Percentiles rank a stretch among this genome's conserved stretches.
Evolutionary conservation across 2,113 vertebrate species (phyloP).

Genomic region (Trematocara marginatum): DNA sequence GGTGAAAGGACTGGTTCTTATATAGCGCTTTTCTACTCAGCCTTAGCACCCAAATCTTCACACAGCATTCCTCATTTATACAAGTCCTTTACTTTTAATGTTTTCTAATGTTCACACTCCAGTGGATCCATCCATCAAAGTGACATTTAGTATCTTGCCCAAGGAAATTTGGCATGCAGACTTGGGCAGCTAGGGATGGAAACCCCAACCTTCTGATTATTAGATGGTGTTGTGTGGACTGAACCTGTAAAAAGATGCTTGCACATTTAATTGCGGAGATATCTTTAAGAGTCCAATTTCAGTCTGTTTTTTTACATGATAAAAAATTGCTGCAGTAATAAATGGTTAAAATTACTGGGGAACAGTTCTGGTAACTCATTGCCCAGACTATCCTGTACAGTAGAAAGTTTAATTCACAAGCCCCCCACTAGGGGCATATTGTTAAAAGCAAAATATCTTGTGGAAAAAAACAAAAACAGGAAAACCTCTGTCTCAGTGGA

Average conservation of each 20-base stretch:
- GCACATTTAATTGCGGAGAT: not conserved
- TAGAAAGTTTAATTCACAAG: not conserved
- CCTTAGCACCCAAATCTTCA: not conserved
- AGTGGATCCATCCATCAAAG: not conserved
- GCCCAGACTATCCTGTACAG: not conserved
- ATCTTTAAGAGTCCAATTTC: not conserved
- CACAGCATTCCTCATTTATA: not conserved
- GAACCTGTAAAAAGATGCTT: not conserved
- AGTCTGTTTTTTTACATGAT: not conserved
- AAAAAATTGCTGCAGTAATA: not conserved
- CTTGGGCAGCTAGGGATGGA: fast-evolving
- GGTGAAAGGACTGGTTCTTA: not conserved
- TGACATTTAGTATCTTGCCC: not conserved
- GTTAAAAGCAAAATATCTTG: not conserved
- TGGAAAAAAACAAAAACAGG: not conserved
- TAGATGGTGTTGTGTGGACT: not conserved
- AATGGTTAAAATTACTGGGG: not conserved
- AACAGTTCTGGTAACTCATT: not conserved
- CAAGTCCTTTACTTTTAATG: not conserved
- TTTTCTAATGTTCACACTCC: not conserved
- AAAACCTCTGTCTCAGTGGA: not conserved
- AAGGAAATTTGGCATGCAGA: not conserved
- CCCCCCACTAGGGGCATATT: not conserved
- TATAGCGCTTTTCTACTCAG: not conserved
- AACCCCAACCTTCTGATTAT: not conserved